Percentiles rank a stretch among this genome's conserved stretches.
phyloP scores from a whole-genome alignment of 2,888 invertebrate species.

The Eupithecia pulchellata region DNA sequence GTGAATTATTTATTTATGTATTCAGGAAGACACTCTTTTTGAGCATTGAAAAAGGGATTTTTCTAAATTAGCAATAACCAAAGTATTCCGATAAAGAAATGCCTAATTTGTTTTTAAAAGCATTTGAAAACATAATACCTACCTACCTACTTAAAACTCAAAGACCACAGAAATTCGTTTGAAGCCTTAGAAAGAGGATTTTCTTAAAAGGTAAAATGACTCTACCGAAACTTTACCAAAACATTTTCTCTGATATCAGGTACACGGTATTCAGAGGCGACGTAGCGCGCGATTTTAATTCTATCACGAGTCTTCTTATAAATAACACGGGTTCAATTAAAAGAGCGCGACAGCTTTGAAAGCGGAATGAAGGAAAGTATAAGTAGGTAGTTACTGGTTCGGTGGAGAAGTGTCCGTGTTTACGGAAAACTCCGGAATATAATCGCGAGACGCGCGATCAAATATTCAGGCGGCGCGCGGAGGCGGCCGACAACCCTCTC shows the following conservation, averaged over 20 bases:
- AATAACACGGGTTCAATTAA: constrained; percentile 82
- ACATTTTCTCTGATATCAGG: constrained; percentile 60
- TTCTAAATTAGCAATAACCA: neutral
- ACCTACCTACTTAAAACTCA: constrained; percentile 56
- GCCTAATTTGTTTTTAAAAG: constrained; percentile 14
- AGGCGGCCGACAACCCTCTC: constrained; percentile 85
- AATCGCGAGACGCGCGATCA: constrained; percentile 84
- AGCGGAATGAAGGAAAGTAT: constrained; percentile 76
- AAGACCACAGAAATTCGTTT: constrained; percentile 69
- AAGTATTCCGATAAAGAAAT: constrained; percentile 1
- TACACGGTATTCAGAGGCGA: constrained; percentile 70
- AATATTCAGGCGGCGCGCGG: constrained; percentile 82
- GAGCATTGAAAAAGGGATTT: no score
- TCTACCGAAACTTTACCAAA: constrained; percentile 75
- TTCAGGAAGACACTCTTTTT: no score
- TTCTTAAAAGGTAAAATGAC: constrained; percentile 69
- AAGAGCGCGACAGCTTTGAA: constrained; percentile 80
- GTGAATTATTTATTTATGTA: no score
- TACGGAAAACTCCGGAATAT: constrained; percentile 84
- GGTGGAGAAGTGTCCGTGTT: constrained; percentile 81
- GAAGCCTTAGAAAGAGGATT: constrained; percentile 74
- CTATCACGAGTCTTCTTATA: constrained; percentile 82
- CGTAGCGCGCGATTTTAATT: constrained; percentile 81
- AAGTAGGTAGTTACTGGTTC: constrained; percentile 58
- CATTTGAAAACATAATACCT: constrained; percentile 42